A percentile compares a stretch with the other conserved stretches of the same genome.
These are phyloP conservation scores for Mionectes olivaceus DNA, from an alignment of 2,797 vertebrate genomes.

Conservation along the genomic window DNA sequence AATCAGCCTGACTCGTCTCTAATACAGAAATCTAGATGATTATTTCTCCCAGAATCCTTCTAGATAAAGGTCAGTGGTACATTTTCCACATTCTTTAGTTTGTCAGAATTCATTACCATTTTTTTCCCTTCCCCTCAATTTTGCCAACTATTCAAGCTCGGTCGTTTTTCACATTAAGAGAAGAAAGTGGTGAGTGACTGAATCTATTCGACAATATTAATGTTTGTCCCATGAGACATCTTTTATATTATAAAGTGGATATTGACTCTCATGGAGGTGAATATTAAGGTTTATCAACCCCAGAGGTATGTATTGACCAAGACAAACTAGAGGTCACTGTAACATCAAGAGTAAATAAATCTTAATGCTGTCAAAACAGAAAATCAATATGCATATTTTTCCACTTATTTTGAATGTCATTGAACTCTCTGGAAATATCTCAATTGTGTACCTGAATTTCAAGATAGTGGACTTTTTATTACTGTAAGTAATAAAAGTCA, in stretches of 20 bases:
- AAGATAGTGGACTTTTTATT: conserved; percentile 2
- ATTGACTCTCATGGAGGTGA: conserved; percentile 65
- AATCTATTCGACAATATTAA: conserved; percentile 20
- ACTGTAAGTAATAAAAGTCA: background rate
- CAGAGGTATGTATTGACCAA: conserved; percentile 58
- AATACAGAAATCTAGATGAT: background rate
- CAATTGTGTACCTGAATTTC: background rate
- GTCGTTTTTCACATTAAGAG: conserved; percentile 28
- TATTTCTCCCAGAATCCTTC: background rate
- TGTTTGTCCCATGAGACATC: conserved; percentile 37
- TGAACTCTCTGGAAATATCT: conserved; percentile 29
- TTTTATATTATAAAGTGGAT: conserved; percentile 56
- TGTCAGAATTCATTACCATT: background rate
- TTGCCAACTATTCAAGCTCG: background rate
- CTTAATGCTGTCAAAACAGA: conserved; percentile 44
- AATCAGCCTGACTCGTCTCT: background rate
- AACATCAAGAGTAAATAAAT: conserved; percentile 69
- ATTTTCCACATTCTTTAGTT: conserved; percentile 3
- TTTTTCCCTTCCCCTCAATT: background rate
- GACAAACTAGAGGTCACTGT: conserved; percentile 60
- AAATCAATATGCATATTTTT: conserved; percentile 71
- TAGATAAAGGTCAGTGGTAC: background rate
- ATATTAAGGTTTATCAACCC: conserved; percentile 67
- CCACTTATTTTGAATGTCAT: conserved; percentile 48
- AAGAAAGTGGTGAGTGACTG: conserved; percentile 16